Percentiles rank a stretch among this genome's conserved stretches.
These are phyloP conservation scores for Pelochelys cantorii DNA, from an alignment of 2,797 vertebrate species.

Conservation along the genomic window DNA sequence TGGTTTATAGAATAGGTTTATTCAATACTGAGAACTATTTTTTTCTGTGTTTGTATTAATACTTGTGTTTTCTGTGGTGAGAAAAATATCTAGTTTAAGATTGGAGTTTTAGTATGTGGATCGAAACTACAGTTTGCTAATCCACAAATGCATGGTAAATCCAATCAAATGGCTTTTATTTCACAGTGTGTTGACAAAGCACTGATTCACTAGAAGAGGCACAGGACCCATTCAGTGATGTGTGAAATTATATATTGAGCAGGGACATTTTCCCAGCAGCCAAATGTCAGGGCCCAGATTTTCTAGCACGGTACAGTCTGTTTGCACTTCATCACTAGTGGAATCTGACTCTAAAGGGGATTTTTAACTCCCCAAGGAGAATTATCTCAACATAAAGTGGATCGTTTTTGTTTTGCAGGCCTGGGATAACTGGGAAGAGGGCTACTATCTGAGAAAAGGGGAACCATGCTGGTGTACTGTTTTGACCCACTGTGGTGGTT, in stretches of 20 bases:
- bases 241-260: conserved; percentile 57
- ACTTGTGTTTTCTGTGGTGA: background rate
- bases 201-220: conserved; percentile 30
- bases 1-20: conserved; percentile 66
- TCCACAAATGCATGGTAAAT: background rate
- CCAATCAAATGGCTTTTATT: conserved; percentile 12
- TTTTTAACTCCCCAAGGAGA: background rate
- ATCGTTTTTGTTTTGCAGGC: background rate
- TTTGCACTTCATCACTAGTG: background rate
- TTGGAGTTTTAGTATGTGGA: background rate
- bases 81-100: background rate
- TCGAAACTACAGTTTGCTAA: background rate
- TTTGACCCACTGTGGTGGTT: background rate
- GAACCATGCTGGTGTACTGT: accelerated
- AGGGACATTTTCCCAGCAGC: conserved; percentile 53
- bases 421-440: background rate
- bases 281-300: background rate
- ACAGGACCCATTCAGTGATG: background rate
- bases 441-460: accelerated
- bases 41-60: background rate
- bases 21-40: conserved; percentile 52
- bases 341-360: background rate
- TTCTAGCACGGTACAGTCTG: background rate
- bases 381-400: background rate
- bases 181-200: background rate